Conservation (phyloP, 2,797 vertebrate species). For the Anniella stebbinsi region DNA sequence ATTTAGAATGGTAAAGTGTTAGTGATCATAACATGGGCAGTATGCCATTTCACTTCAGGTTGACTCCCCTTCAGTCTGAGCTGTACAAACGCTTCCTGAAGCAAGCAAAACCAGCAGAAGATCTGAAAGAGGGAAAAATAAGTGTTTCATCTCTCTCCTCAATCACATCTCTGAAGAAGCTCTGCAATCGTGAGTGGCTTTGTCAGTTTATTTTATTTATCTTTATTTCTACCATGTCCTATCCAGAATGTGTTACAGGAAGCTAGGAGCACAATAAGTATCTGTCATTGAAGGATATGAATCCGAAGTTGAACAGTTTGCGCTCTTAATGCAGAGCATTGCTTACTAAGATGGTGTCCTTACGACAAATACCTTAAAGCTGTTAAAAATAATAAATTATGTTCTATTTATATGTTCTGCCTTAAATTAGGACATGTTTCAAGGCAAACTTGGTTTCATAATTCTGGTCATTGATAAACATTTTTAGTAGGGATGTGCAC, state of each 20-base stretch:
- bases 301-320: background rate
- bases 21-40: background rate
- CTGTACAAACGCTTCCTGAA: constrained; percentile 92
- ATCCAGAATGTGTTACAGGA: background rate
- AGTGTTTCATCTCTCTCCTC: constrained; percentile 94
- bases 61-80: constrained; percentile 91
- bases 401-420: background rate
- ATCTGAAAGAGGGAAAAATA: constrained; percentile 87
- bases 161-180: constrained; percentile 96
- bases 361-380: background rate
- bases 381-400: background rate
- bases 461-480: no score
- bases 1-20: background rate
- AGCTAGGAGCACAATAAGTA: background rate
- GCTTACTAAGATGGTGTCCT: background rate
- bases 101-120: constrained; percentile 92
- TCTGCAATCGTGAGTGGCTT: constrained; percentile 94
- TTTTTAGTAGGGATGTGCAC: no score
- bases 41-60: constrained; percentile 77
- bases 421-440: background rate
- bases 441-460: background rate
- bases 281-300: background rate
- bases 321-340: background rate
- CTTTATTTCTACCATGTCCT: background rate
- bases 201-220: background rate